A percentile compares a stretch with the other conserved stretches of the same genome.
These are phyloP conservation scores for Lagorchestes hirsutus DNA, from an alignment of 2,797 vertebrate species.

Conservation along the genomic window DNA sequence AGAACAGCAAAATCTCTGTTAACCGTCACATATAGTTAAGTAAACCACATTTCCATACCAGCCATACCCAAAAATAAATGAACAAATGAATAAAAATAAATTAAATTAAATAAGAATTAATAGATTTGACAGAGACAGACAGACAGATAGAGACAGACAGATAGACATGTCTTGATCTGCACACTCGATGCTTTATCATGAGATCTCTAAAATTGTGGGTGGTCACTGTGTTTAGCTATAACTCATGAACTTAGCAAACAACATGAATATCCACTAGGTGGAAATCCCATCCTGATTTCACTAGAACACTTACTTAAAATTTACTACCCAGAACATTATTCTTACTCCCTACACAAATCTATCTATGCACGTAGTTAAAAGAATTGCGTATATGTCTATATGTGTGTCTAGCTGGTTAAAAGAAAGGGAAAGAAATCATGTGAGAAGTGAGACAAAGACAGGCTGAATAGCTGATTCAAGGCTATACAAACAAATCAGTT, in stretches of 20 bases:
- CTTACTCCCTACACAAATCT: not conserved
- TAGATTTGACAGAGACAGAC: not conserved
- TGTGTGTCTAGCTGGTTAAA: not conserved
- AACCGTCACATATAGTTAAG: not conserved
- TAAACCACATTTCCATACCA: not conserved
- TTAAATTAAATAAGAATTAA: not conserved
- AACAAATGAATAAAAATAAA: not conserved
- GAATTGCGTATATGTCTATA: not conserved
- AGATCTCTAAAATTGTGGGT: not conserved
- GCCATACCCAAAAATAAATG: not conserved
- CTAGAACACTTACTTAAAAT: not conserved
- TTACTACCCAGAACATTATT: not conserved
- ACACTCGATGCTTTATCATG: not conserved
- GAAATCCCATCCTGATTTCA: not conserved
- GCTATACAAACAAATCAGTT: not conserved
- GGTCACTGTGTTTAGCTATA: not conserved
- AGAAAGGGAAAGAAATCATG: conserved; percentile 25
- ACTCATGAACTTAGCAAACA: not conserved
- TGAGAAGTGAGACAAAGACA: conserved; percentile 21
- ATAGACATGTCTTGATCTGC: not conserved
- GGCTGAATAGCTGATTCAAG: not conserved
- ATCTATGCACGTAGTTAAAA: not conserved
- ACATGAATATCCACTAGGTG: not conserved
- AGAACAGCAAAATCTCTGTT: not conserved
- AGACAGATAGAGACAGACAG: not conserved